These are phyloP conservation scores for Drosophila anomalata DNA, from an alignment of 2,888 invertebrate species.

Conservation along the genomic window DNA sequence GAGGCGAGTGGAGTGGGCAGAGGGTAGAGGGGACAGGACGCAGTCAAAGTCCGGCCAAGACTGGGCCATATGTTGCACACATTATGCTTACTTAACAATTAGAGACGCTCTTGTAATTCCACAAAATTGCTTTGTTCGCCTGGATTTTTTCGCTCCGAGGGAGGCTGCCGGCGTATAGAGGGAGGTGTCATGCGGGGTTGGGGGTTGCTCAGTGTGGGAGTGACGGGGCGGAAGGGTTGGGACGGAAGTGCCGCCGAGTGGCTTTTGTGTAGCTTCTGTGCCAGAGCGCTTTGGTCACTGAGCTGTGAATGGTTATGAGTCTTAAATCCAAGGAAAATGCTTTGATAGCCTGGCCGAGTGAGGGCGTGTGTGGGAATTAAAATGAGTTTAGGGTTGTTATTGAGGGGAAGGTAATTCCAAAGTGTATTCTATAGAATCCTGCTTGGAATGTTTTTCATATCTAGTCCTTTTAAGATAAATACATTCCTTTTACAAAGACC, in stretches of 20 bases:
- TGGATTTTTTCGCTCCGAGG: slow-evolving; percentile 38
- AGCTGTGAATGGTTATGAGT: slow-evolving; percentile 64
- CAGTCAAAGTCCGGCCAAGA: slow-evolving; percentile 48
- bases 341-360: slow-evolving; percentile 25
- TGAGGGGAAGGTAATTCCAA: slow-evolving; percentile 2
- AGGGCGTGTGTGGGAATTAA: slow-evolving; percentile 23
- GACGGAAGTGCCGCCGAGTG: slow-evolving; percentile 43
- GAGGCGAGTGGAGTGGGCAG: too few species aligned
- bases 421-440: slow-evolving; percentile 2
- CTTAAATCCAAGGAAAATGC: slow-evolving; percentile 53
- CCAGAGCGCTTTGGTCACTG: slow-evolving; percentile 66
- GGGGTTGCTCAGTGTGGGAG: not conserved
- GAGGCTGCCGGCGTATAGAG: slow-evolving; percentile 5
- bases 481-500: not conserved
- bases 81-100: slow-evolving; percentile 77
- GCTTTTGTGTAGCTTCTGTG: slow-evolving; percentile 49
- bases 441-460: slow-evolving; percentile 1
- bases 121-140: slow-evolving; percentile 69
- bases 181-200: slow-evolving; percentile 1
- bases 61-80: slow-evolving; percentile 71
- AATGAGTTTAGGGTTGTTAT: slow-evolving; percentile 15
- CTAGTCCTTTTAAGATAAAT: slow-evolving; percentile 1
- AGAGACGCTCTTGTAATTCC: slow-evolving; percentile 71
- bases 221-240: slow-evolving; percentile 8
- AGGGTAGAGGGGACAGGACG: slow-evolving; percentile 8